A percentile compares a stretch with the other conserved stretches of the same genome.
Conservation (phyloP, 2,113 vertebrate genomes). For the Guaruba guarouba region DNA sequence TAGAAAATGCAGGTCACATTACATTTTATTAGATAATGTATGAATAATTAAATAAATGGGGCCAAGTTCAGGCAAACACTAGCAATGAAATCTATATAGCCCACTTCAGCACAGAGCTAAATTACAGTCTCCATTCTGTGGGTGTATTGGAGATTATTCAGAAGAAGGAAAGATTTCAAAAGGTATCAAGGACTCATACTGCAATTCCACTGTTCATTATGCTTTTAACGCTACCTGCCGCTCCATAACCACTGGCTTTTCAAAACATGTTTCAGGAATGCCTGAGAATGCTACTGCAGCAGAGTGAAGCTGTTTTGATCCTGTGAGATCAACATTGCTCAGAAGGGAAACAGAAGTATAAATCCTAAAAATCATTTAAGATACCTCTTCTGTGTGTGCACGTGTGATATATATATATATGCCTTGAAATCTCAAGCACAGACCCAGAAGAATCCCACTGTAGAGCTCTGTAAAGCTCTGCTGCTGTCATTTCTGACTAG, state of each 20-base stretch:
- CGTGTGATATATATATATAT: rapidly evolving
- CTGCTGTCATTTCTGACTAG: background rate
- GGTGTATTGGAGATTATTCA: background rate
- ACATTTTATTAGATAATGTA: background rate
- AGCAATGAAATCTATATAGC: background rate
- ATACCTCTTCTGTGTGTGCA: background rate
- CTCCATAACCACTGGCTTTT: background rate
- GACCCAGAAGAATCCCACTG: background rate
- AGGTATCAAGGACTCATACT: background rate
- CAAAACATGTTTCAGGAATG: background rate
- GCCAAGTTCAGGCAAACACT: background rate
- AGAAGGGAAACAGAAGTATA: background rate
- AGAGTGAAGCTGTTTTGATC: background rate
- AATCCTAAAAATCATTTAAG: background rate
- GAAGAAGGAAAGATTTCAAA: background rate
- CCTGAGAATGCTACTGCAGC: background rate
- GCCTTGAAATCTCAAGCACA: background rate
- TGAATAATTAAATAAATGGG: background rate
- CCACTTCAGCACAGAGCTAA: background rate
- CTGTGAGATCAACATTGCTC: background rate
- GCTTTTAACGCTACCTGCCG: background rate
- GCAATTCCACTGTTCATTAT: background rate
- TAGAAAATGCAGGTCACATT: background rate
- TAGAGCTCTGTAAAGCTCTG: background rate
- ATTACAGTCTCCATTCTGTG: background rate